Base-by-base conservation (phyloP, 2,113 vertebrate genomes). In the Pithys albifrons region DNA sequence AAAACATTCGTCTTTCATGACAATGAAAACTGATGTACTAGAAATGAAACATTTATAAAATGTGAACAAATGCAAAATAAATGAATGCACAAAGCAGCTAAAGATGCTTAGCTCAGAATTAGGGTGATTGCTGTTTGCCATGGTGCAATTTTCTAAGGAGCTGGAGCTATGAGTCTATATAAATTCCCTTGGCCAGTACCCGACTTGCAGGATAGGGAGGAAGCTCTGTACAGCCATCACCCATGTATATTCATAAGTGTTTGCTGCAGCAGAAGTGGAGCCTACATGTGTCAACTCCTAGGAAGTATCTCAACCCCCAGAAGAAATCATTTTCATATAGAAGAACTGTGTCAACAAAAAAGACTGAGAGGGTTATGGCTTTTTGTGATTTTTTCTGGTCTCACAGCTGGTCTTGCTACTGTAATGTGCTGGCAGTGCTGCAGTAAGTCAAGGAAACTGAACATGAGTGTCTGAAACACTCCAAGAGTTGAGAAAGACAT, bases 141-240 rank as follows among this genome's bases (percentile, higher is more conserved):
- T 20, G 33, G 9, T 55, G 22, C 57, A 18, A 2, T 61, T 82
- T 79, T 72, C 28, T 45, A 58, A 83, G 73, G 10, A 85, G 51
- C 2, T 76, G 45, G 35, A 69, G 37, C 31, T 33, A 7, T 1
- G 1, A 51, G 10, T 29, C 33, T 11, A 5, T 51, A 62, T 11
- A 5, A 55, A 62, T 65, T 28, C 13, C 10, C 24, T 79, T 85
- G 45, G 23, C 19, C 28, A 29, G n/a, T 27, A 52, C 10, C 2
- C 0, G 0, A 24, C 35, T 24, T 49, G 9, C 0, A 1, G 22
- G 15, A 7, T 12, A 20, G 54, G 22, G 31, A 20, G 19, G 24
- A 55, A 71, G 25, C 31, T 65, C 19, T 73, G 45, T 54, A 3
- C 41, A 84, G 43, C 7, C 19, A 28, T 59, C 41, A 43, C 1